phyloP scores from a whole-genome alignment of 30 jellyfish, hydroid and myxozoan species.

The Nemopilema nomurai region DNA sequence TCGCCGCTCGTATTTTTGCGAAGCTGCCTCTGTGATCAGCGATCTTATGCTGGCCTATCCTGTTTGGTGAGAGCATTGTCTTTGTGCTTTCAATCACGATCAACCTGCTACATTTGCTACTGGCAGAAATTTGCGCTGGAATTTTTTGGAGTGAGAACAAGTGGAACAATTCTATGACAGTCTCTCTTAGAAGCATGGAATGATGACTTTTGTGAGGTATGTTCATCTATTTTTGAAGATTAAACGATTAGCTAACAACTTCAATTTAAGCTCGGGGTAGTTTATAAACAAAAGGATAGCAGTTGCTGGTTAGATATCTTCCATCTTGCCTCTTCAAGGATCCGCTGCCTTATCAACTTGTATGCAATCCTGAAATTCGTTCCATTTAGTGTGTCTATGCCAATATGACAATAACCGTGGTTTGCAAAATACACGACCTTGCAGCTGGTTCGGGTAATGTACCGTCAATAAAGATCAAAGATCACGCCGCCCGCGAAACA shows the following conservation, averaged over 20 bases:
- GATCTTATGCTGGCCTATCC: background rate
- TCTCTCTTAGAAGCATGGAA: background rate
- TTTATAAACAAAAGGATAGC: too few species aligned
- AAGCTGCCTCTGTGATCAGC: background rate
- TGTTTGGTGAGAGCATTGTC: background rate
- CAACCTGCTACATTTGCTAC: background rate
- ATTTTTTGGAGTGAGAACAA: too few species aligned
- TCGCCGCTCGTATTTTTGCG: background rate
- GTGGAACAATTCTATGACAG: background rate
- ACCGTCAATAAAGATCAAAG: background rate
- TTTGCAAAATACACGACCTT: background rate
- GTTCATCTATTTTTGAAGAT: background rate
- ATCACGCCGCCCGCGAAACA: background rate
- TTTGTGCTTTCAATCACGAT: background rate
- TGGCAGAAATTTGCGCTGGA: too few species aligned
- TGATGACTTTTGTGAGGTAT: background rate
- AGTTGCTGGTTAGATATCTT: too few species aligned
- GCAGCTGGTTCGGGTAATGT: background rate
- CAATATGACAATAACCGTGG: too few species aligned
- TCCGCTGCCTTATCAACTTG: too few species aligned
- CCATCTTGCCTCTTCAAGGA: too few species aligned
- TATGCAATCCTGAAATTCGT: too few species aligned
- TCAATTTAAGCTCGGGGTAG: too few species aligned
- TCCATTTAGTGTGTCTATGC: too few species aligned
- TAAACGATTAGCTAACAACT: background rate